Conservation (phyloP, 2,113 vertebrate species). For the Hirundichthys speculiger region DNA sequence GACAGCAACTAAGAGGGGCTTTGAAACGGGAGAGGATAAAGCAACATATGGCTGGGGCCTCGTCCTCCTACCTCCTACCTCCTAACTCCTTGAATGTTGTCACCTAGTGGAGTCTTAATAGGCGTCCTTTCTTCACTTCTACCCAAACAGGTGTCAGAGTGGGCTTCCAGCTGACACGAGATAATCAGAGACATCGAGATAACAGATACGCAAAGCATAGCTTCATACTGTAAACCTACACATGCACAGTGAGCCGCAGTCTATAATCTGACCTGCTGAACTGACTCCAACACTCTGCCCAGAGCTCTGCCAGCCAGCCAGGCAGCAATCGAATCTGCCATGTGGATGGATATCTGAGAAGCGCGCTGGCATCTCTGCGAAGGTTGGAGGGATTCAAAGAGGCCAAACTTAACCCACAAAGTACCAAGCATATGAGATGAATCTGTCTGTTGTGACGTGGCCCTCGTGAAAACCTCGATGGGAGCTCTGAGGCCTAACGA, state of each 20-base stretch:
- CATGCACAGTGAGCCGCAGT: slow-evolving; percentile 29
- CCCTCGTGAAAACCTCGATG: slow-evolving; percentile 19
- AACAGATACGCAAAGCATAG: slow-evolving; percentile 33
- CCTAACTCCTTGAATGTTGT: slow-evolving; percentile 16
- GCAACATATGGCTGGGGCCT: slow-evolving; percentile 59
- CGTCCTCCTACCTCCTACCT: slow-evolving; percentile 26
- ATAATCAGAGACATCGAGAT: slow-evolving; percentile 46
- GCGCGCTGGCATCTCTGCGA: slow-evolving; percentile 63
- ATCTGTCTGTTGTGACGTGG: slow-evolving; percentile 32
- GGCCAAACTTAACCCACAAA: slow-evolving; percentile 68
- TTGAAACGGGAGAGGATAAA: slow-evolving; percentile 50
- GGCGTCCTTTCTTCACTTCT: not conserved
- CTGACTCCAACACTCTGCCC: slow-evolving; percentile 57
- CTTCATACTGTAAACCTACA: slow-evolving; percentile 45
- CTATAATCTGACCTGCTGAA: slow-evolving; percentile 65
- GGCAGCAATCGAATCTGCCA: slow-evolving; percentile 64
- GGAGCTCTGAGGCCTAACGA: not conserved
- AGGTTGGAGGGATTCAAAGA: slow-evolving; percentile 59
- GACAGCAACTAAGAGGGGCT: slow-evolving; percentile 50
- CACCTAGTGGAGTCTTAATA: slow-evolving; percentile 40
- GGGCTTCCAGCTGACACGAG: slow-evolving; percentile 15
- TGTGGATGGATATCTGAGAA: slow-evolving; percentile 76
- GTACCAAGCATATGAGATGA: slow-evolving; percentile 44
- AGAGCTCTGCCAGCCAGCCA: slow-evolving; percentile 55
- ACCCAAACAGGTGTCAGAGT: slow-evolving; percentile 35